A percentile compares a stretch with the other conserved stretches of the same genome.
Conservation (phyloP, 2,113 vertebrate genomes). For the Microcebus ravelobensis region DNA sequence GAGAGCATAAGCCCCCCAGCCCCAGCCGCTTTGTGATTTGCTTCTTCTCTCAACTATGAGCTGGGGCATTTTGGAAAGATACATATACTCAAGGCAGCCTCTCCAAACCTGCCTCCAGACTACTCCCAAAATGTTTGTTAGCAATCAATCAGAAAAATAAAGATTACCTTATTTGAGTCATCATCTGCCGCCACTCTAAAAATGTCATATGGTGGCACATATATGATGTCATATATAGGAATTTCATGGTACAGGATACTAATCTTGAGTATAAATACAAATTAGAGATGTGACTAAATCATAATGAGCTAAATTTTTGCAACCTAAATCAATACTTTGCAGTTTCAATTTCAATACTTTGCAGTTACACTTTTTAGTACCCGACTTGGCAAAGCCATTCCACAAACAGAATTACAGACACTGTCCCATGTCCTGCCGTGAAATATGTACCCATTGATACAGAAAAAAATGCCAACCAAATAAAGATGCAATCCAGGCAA, state of each 20-base stretch:
- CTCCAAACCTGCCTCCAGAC: background rate
- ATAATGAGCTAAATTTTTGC: background rate
- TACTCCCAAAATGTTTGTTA: background rate
- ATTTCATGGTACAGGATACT: background rate
- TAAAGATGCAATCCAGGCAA: background rate
- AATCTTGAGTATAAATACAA: background rate
- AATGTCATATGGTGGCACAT: background rate
- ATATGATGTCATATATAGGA: background rate
- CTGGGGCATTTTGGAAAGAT: background rate
- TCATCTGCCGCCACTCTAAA: background rate
- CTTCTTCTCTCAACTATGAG: background rate
- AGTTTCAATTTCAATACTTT: background rate
- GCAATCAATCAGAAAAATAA: background rate
- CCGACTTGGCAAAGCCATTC: background rate
- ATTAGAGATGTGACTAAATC: background rate
- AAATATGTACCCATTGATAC: background rate
- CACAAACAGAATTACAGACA: background rate
- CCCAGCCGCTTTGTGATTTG: background rate
- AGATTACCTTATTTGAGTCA: background rate
- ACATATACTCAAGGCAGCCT: background rate
- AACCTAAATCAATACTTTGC: background rate
- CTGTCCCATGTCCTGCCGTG: background rate
- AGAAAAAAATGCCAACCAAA: background rate
- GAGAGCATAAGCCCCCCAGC: background rate
- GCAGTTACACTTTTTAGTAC: background rate